These are phyloP conservation scores for Ashinkailepas kermadecensis DNA, from an alignment of 2,888 invertebrate species.

Conservation along the genomic window DNA sequence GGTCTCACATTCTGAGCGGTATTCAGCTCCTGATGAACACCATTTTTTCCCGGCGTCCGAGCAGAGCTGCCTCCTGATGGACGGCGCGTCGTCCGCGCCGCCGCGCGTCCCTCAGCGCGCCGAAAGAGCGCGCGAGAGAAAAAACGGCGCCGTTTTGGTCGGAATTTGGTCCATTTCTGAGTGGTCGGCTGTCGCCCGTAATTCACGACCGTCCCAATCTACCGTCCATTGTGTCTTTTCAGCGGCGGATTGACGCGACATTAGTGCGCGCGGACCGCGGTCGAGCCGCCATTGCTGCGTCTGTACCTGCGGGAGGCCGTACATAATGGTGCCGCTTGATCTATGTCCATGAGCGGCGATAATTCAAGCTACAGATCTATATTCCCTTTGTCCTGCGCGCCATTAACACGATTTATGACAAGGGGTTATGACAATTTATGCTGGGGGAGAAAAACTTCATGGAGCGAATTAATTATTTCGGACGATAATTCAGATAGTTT, in stretches of 20 bases:
- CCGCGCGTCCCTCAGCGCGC: neutral
- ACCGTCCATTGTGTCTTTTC: constrained; percentile 20
- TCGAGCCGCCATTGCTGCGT: neutral
- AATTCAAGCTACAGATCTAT: constrained; percentile 19
- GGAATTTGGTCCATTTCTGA: constrained; percentile 20
- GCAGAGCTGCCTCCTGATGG: neutral
- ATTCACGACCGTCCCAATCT: constrained; percentile 22
- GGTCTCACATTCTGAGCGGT: neutral
- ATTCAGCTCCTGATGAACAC: constrained; percentile 8
- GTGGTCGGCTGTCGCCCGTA: constrained; percentile 15
- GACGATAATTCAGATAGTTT: constrained; percentile 23
- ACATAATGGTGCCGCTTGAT: constrained; percentile 5
- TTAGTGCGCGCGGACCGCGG: constrained; percentile 1
- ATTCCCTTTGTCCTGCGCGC: constrained; percentile 21
- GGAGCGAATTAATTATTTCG: constrained; percentile 22
- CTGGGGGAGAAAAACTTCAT: constrained; percentile 19
- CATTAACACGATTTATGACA: constrained; percentile 23
- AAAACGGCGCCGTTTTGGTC: neutral
- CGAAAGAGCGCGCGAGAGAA: neutral
- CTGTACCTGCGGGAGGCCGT: constrained; percentile 12
- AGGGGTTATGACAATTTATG: constrained; percentile 23
- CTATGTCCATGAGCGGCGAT: constrained; percentile 19
- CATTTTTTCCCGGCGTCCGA: constrained; percentile 2
- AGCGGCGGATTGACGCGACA: constrained; percentile 18
- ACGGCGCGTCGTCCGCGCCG: neutral